Evolutionary conservation across 2,888 invertebrate species (phyloP).

Genomic region (Tetragonisca angustula): DNA sequence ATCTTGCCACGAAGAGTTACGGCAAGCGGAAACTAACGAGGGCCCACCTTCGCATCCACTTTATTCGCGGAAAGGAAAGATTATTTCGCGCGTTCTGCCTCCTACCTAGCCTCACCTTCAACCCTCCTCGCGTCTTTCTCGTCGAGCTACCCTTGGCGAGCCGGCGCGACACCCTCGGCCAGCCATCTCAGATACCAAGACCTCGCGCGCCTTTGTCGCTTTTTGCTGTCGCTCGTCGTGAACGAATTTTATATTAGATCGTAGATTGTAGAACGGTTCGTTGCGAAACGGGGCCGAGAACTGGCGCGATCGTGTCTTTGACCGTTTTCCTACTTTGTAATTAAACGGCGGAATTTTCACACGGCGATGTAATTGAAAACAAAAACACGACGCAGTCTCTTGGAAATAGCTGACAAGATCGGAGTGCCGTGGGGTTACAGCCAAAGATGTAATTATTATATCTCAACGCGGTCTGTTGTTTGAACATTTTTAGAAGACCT

Average conservation of each 20-base stretch:
- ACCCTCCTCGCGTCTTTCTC: neutral
- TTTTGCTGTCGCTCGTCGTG: slow-evolving; percentile 29
- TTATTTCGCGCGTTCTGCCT: slow-evolving; percentile 46
- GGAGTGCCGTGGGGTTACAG: too few species aligned
- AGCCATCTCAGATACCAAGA: slow-evolving; percentile 48
- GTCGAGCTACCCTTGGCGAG: slow-evolving; percentile 34
- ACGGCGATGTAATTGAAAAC: too few species aligned
- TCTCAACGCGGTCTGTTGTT: too few species aligned
- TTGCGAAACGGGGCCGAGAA: neutral
- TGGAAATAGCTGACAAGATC: too few species aligned
- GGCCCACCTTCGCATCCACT: slow-evolving; percentile 49
- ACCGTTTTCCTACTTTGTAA: neutral
- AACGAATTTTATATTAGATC: slow-evolving; percentile 52
- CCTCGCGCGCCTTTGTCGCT: slow-evolving; percentile 33
- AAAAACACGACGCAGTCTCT: too few species aligned
- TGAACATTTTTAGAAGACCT: too few species aligned
- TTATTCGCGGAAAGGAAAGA: slow-evolving; percentile 56
- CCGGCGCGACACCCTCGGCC: slow-evolving; percentile 44
- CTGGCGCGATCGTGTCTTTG: neutral
- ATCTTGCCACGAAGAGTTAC: slow-evolving; percentile 56
- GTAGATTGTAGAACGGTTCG: neutral
- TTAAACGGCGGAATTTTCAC: too few species aligned
- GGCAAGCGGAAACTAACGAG: slow-evolving; percentile 57
- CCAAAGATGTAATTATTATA: too few species aligned
- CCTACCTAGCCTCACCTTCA: neutral